These are phyloP conservation scores for Drosophila micromelanica DNA, from an alignment of 1,140 invertebrate genomes.

Conservation along the genomic window DNA sequence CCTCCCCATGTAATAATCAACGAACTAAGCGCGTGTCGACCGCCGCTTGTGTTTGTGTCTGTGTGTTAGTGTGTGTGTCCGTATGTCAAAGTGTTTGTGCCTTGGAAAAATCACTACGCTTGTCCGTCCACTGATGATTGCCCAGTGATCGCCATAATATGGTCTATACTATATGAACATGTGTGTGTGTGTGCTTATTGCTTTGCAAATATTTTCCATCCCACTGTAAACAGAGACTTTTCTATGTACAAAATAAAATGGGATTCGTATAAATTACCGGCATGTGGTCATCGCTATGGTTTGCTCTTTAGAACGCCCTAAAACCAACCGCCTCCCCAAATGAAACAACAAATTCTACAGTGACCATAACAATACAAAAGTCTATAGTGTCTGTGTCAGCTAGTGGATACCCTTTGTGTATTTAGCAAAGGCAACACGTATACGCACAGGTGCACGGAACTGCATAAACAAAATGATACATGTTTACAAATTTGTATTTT, in stretches of 20 bases:
- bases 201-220: constrained; percentile 5
- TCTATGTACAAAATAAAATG: constrained; percentile 16
- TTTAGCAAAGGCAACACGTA: background rate
- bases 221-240: constrained; percentile 6
- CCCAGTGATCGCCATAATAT: constrained; percentile 16
- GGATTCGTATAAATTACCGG: constrained; percentile 63
- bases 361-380: background rate
- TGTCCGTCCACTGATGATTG: constrained; percentile 1
- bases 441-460: background rate
- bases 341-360: constrained; percentile 4
- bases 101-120: constrained; percentile 16
- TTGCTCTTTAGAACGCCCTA: constrained; percentile 28
- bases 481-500: background rate
- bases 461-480: background rate
- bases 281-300: constrained; percentile 57
- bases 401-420: constrained; percentile 12
- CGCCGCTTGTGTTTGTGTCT: constrained; percentile 1
- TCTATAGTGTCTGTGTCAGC: constrained; percentile 3
- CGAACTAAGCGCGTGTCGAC: constrained; percentile 40
- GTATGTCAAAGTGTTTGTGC: constrained; percentile 1
- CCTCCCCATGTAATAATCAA: constrained; percentile 37
- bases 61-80: constrained; percentile 7
- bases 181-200: constrained; percentile 18
- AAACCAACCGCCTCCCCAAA: constrained; percentile 3
- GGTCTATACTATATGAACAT: background rate